Percentiles rank a stretch among this genome's conserved stretches.
Conservation (phyloP, 2,888 invertebrate genomes). For the Pandemis corylana region DNA sequence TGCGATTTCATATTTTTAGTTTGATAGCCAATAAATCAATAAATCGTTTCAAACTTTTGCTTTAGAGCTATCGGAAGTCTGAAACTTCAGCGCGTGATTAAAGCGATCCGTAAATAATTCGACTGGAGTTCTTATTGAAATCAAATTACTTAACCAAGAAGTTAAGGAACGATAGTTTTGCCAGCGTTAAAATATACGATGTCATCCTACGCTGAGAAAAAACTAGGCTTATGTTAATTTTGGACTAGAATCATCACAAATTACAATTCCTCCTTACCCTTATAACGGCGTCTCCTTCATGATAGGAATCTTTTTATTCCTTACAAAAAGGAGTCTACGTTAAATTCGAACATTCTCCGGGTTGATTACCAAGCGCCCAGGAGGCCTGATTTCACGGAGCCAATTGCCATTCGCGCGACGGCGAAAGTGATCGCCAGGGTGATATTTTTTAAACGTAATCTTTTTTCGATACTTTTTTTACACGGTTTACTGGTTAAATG, state of each 20-base stretch:
- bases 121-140: neutral
- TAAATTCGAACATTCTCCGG: constrained; percentile 74
- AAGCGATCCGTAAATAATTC: constrained; percentile 2
- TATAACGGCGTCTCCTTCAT: constrained; percentile 72
- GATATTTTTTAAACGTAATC: constrained; percentile 84
- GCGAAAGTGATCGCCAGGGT: constrained; percentile 81
- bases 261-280: constrained; percentile 76
- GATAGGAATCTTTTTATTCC: constrained; percentile 81
- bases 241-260: constrained; percentile 72
- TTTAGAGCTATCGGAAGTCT: neutral
- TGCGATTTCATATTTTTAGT: neutral
- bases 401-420: constrained; percentile 78
- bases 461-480: constrained; percentile 81
- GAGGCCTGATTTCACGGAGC: constrained; percentile 80
- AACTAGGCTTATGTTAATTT: constrained; percentile 65
- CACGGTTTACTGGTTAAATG: constrained; percentile 41
- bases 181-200: constrained; percentile 5
- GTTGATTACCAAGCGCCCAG: constrained; percentile 80
- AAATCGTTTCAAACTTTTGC: neutral
- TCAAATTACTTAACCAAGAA: neutral
- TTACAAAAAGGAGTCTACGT: constrained; percentile 76
- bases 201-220: constrained; percentile 28
- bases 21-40: constrained; percentile 6
- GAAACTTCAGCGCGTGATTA: neutral
- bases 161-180: neutral